These are phyloP conservation scores for Tortrix viridana DNA, from an alignment of 2,888 invertebrate genomes.

Conservation along the genomic window DNA sequence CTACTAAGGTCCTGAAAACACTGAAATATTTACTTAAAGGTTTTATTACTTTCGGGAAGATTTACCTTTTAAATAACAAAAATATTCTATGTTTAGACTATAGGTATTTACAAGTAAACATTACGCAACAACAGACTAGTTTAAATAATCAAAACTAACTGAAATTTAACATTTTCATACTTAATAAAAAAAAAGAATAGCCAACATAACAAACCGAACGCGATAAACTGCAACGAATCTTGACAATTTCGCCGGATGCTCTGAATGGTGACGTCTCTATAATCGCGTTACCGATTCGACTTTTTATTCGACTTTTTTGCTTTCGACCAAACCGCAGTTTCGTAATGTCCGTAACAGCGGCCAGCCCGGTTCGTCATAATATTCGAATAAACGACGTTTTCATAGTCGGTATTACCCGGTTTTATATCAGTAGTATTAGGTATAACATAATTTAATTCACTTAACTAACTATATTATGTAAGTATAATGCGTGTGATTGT, in stretches of 20 bases:
- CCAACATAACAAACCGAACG: too few species aligned
- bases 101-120: too few species aligned
- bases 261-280: conserved; percentile 46
- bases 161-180: too few species aligned
- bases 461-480: conserved; percentile 15
- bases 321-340: conserved; percentile 51
- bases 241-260: not conserved
- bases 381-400: conserved; percentile 28
- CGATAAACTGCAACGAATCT: conserved; percentile 2
- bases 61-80: too few species aligned
- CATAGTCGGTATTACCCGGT: conserved; percentile 19
- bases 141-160: too few species aligned
- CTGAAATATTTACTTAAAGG: too few species aligned
- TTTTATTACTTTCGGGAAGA: too few species aligned
- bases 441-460: conserved; percentile 28
- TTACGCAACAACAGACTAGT: too few species aligned
- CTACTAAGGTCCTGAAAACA: too few species aligned
- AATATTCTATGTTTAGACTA: too few species aligned
- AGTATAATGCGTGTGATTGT: conserved; percentile 21
- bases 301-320: conserved; percentile 53
- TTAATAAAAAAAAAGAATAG: too few species aligned
- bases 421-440: conserved; percentile 18
- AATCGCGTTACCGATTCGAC: conserved; percentile 38
- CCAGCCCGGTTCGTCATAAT: conserved; percentile 19
- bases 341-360: conserved; percentile 49